Base-by-base conservation (phyloP, 1,140 invertebrate genomes). In the Bombus sibiricus region DNA sequence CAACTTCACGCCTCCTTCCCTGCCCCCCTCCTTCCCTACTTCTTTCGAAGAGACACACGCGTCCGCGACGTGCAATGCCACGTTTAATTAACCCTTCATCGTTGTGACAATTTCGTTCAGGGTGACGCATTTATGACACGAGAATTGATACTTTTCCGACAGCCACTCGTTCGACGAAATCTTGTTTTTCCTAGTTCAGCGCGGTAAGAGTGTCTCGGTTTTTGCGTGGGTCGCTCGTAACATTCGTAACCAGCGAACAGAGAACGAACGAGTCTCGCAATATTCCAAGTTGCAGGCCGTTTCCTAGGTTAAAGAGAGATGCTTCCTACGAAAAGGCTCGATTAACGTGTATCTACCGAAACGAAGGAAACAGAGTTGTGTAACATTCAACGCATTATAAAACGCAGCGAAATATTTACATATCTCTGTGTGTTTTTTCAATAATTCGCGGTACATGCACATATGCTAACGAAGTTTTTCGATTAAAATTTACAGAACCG, bases 41-140 rank as follows among this genome's bases (percentile, higher is more conserved):
- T 53, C 47, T 53, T 53, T 53, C 47, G 47, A 53, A 53, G 1
- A 53, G 47, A 53, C 18, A 53, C 47, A 53, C 47, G 47, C 47
- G 47, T 53, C 47, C 47, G 13, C 3, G 59, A 32, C 6, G n/a
- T 22, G 68, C 47, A 32, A n/a, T 32, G 34, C 25, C 18, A 43
- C 37, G 68, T 68, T 79, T 79, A 79, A 81, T 81, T 73, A 81
- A 81, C 28, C 79, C 79, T 32, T 43, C 68, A 68, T 72, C 66
- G 79, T 59, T 15, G 41, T 4, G 15, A n/a, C 47, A 18, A 75
- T 32, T 75, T 53, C 69, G 37, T 37, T 74, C 8, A 22, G 73
- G 22, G 8, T 41, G 32, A 62, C 57, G 75, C 59, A 64, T 78
- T 78, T 78, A 78, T 15, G 76, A 64, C 37, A 37, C 62, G 59